Percentiles rank a stretch among this genome's conserved stretches.
These are phyloP conservation scores for Cepaea hortensis DNA, from an alignment of 2,888 invertebrate species.

Conservation along the genomic window DNA sequence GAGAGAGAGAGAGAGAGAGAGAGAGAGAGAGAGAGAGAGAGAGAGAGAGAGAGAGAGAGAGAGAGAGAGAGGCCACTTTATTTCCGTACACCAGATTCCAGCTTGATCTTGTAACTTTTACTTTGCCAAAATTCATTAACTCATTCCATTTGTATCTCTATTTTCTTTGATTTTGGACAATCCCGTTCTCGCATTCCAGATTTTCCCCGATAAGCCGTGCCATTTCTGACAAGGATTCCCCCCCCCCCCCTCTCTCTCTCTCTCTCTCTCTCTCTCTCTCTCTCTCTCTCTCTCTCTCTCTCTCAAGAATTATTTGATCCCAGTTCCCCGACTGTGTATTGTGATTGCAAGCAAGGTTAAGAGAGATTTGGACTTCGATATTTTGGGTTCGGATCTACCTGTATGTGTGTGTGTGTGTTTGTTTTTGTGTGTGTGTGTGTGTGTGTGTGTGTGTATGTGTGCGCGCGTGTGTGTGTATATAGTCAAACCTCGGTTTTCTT, in stretches of 20 bases:
- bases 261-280: too few relatives aligned
- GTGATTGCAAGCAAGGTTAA: too few relatives aligned
- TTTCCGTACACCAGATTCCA: neutral
- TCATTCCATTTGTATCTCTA: neutral
- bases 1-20: neutral
- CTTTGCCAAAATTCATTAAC: neutral
- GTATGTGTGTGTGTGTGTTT: too few relatives aligned
- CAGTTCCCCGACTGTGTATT: too few relatives aligned
- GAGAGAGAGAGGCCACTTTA: neutral
- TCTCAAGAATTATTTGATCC: too few relatives aligned
- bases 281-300: too few relatives aligned
- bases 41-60: slow-evolving; percentile 31
- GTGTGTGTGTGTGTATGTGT: too few relatives aligned
- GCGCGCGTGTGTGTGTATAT: too few relatives aligned
- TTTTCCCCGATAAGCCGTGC: neutral
- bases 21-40: slow-evolving; percentile 1
- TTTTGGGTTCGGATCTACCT: neutral
- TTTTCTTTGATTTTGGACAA: neutral
- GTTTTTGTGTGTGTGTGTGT: too few relatives aligned
- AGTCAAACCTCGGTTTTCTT: too few relatives aligned
- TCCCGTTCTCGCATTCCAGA: neutral
- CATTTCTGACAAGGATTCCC: too few relatives aligned
- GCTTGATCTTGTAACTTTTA: neutral
- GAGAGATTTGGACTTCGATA: too few relatives aligned
- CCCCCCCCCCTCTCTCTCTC: neutral